Percentiles rank a stretch among this genome's conserved stretches.
phyloP scores from a whole-genome alignment of 2,888 invertebrate species.

The Nudaria mundana region DNA sequence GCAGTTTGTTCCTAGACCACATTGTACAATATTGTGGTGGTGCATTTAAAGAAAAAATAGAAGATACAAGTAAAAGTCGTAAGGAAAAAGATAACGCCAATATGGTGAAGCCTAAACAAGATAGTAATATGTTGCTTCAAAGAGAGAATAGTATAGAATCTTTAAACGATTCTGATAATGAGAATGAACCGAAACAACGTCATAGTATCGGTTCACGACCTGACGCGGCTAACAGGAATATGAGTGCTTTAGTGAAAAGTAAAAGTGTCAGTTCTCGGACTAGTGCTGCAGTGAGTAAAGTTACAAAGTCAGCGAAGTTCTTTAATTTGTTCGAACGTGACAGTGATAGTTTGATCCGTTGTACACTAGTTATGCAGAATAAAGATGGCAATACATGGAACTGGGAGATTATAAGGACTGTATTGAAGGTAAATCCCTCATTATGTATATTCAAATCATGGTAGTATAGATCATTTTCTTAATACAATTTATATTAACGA shows the following conservation, averaged over 20 bases:
- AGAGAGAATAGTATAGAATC: constrained; percentile 66
- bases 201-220: constrained; percentile 71
- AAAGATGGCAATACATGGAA: constrained; percentile 94
- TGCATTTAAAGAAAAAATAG: constrained; percentile 53
- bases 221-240: constrained; percentile 67
- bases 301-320: constrained; percentile 69
- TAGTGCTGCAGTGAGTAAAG: constrained; percentile 64
- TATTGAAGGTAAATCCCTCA: constrained; percentile 87
- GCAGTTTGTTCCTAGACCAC: constrained; percentile 91
- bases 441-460: no score
- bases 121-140: constrained; percentile 40
- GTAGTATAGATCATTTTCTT: no score
- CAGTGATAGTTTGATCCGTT: constrained; percentile 86
- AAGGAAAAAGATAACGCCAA: constrained; percentile 69
- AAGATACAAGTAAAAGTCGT: constrained; percentile 56
- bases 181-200: constrained; percentile 63
- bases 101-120: constrained; percentile 50
- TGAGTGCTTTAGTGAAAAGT: constrained; percentile 71
- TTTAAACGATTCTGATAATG: constrained; percentile 66
- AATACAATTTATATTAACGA: no score
- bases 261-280: constrained; percentile 74
- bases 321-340: constrained; percentile 82
- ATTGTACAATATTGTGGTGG: constrained; percentile 83
- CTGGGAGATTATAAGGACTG: constrained; percentile 93
- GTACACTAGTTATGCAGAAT: constrained; percentile 89